These are phyloP conservation scores for Punctoribates punctum DNA, from an alignment of 2,888 invertebrate species.

Conservation along the genomic window DNA sequence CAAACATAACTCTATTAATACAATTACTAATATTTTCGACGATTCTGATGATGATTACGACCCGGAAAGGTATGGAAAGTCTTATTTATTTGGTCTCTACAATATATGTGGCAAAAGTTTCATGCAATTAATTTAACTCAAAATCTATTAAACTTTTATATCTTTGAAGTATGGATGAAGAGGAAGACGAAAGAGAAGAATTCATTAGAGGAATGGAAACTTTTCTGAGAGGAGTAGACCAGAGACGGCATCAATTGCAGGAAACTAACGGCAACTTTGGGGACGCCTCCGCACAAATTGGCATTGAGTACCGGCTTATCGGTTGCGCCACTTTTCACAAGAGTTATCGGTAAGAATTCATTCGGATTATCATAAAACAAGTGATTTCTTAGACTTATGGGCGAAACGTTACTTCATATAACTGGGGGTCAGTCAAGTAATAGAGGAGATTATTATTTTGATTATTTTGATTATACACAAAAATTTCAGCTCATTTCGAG, in stretches of 20 bases:
- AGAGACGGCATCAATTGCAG: conserved; percentile 50
- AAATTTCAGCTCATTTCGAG: no score
- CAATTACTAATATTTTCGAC: conserved; percentile 51
- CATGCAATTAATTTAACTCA: background rate
- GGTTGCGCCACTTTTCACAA: conserved; percentile 54
- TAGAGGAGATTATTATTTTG: no score
- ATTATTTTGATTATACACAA: no score
- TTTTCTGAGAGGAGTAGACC: conserved; percentile 51
- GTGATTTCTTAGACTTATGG: background rate
- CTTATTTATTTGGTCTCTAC: background rate
- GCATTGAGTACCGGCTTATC: conserved; percentile 53
- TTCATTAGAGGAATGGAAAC: conserved; percentile 53
- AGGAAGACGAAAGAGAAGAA: conserved; percentile 50
- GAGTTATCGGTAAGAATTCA: conserved; percentile 52
- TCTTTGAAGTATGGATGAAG: conserved; percentile 50
- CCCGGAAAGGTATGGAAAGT: conserved; percentile 44
- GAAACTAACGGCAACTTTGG: conserved; percentile 48
- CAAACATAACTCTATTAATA: background rate
- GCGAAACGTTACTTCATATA: background rate
- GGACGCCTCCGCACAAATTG: conserved; percentile 49
- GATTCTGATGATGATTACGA: conserved; percentile 51
- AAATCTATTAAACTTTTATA: background rate
- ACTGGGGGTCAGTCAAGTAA: background rate
- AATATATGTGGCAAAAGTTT: background rate
- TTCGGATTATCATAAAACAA: conserved; percentile 17